Percentiles rank a stretch among this genome's conserved stretches.
These are phyloP conservation scores for Cylas formicarius DNA, from an alignment of 1,140 invertebrate species.

Conservation along the genomic window DNA sequence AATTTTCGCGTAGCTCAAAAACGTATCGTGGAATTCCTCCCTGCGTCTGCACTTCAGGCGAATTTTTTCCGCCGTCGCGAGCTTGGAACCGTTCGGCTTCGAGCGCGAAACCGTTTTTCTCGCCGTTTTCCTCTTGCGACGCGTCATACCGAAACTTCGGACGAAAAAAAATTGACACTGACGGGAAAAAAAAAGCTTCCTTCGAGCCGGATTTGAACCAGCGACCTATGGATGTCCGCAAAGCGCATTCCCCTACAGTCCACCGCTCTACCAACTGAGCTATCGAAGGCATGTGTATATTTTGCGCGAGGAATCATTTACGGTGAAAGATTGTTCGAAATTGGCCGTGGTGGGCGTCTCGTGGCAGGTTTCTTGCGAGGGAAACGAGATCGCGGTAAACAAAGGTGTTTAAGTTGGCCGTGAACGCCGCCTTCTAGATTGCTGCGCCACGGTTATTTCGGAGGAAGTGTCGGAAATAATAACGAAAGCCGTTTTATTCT, in stretches of 20 bases:
- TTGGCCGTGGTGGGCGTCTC: too few species aligned
- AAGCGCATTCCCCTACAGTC: conserved; percentile 58
- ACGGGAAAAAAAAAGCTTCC: conserved; percentile 33
- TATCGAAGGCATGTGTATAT: conserved; percentile 58
- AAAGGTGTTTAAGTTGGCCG: too few species aligned
- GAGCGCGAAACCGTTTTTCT: neutral
- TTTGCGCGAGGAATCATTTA: too few species aligned
- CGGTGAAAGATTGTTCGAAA: too few species aligned
- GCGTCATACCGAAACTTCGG: neutral
- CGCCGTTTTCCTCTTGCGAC: neutral
- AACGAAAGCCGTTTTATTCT: too few species aligned
- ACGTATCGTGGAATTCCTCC: conserved; percentile 24
- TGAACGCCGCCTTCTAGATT: too few species aligned
- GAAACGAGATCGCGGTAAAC: too few species aligned
- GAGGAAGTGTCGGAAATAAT: too few species aligned
- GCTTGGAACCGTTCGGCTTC: neutral
- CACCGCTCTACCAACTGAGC: conserved; percentile 85
- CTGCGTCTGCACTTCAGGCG: conserved; percentile 5
- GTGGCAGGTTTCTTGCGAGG: too few species aligned
- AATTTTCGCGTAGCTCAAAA: conserved; percentile 24
- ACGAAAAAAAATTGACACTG: neutral
- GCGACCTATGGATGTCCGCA: conserved; percentile 55
- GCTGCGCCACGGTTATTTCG: too few species aligned
- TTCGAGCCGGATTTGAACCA: conserved; percentile 65
- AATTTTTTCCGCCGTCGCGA: neutral